Conservation (phyloP, 2,888 invertebrate species). For the Pediacus dermestoides region DNA sequence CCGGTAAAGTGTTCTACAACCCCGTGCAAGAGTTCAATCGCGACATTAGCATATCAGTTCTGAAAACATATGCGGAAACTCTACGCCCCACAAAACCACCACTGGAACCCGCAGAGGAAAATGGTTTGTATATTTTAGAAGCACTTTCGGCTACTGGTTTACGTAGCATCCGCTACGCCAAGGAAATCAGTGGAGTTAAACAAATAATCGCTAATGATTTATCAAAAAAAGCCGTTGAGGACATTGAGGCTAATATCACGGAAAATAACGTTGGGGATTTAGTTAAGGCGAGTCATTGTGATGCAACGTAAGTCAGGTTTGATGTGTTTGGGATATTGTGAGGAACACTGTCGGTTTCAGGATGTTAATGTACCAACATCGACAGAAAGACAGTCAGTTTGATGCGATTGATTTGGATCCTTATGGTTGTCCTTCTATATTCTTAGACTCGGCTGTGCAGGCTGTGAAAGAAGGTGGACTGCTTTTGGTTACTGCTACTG, state of each 20-base stretch:
- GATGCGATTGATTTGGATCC: conserved; percentile 95
- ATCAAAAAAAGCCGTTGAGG: conserved; percentile 77
- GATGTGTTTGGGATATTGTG: conserved; percentile 5
- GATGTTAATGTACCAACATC: conserved; percentile 79
- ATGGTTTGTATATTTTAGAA: conserved; percentile 75
- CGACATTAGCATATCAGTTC: conserved; percentile 79
- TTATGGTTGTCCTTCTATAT: conserved; percentile 91
- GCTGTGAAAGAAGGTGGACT: conserved; percentile 78
- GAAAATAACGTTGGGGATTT: conserved; percentile 72
- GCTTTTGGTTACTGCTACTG: conserved; percentile 93
- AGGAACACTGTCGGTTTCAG: too few species aligned
- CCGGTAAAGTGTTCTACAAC: conserved; percentile 91
- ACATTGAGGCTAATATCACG: conserved; percentile 76
- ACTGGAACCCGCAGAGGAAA: conserved; percentile 38
- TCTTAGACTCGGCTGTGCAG: conserved; percentile 87
- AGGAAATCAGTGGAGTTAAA: conserved; percentile 81
- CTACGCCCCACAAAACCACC: conserved; percentile 11
- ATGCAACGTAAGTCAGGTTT: conserved; percentile 74
- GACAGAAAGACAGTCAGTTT: conserved; percentile 63
- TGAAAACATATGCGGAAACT: conserved; percentile 59
- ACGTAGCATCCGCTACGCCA: conserved; percentile 92
- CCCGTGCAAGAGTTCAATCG: conserved; percentile 98
- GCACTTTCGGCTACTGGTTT: conserved; percentile 95
- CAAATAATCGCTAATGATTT: conserved; percentile 90
- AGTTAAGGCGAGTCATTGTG: conserved; percentile 73